phyloP scores from a whole-genome alignment of 2,113 vertebrate species.

The Marcusenius ussheri region DNA sequence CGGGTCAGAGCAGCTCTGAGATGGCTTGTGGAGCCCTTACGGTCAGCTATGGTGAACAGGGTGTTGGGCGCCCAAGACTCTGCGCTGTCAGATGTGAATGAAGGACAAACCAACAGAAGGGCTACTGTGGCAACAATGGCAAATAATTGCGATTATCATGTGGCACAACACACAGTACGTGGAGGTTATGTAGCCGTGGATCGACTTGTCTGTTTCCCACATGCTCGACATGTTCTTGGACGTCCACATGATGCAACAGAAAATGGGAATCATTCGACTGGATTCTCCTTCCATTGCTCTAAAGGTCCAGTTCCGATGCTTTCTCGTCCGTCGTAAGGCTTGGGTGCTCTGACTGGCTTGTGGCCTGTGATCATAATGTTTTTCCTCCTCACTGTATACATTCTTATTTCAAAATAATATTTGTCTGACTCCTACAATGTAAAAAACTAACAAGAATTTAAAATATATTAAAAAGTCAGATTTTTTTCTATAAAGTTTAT shows the following conservation, averaged over 20 bases:
- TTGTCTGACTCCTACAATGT: not conserved
- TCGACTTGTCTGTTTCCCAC: not conserved
- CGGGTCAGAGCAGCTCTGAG: not conserved
- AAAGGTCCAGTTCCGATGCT: not conserved
- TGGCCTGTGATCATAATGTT: not conserved
- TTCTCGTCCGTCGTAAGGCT: not conserved
- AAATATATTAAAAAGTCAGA: not conserved
- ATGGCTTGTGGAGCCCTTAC: not conserved
- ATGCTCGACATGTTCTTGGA: not conserved
- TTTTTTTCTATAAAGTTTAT: not conserved
- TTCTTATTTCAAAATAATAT: not conserved
- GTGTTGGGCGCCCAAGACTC: not conserved
- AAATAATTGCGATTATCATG: not conserved
- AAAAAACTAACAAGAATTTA: not conserved
- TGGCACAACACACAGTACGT: not conserved
- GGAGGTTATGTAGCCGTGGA: not conserved
- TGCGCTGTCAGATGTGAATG: not conserved
- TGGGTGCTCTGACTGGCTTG: not conserved
- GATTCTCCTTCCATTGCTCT: not conserved
- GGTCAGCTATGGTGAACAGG: not conserved
- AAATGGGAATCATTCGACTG: not conserved
- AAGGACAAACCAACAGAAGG: not conserved
- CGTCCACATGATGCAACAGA: not conserved
- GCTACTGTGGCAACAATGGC: not conserved
- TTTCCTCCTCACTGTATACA: not conserved